A percentile compares a stretch with the other conserved stretches of the same genome.
These are phyloP conservation scores for Cremastobaeus sp. DNA, from an alignment of 2,888 invertebrate genomes.

Conservation along the genomic window DNA sequence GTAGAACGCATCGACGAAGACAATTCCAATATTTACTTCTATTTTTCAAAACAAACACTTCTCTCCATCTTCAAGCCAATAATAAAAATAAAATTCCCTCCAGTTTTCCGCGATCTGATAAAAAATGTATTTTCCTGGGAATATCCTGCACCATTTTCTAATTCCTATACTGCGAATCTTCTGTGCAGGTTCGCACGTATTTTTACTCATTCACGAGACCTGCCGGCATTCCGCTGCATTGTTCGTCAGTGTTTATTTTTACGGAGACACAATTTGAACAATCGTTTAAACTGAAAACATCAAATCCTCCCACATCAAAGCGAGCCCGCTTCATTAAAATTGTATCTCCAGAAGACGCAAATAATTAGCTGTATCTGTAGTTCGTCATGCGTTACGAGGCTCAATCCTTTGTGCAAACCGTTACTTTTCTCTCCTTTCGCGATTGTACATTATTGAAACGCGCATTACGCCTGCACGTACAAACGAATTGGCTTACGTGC, in stretches of 20 bases:
- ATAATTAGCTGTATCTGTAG: constrained; percentile 43
- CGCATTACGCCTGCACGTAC: constrained; percentile 26
- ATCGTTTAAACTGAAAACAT: constrained; percentile 36
- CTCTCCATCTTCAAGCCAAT: too few relatives aligned
- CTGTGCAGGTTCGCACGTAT: constrained; percentile 9
- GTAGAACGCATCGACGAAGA: too few relatives aligned
- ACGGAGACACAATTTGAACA: constrained; percentile 24
- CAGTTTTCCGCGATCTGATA: too few relatives aligned
- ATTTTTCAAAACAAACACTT: too few relatives aligned
- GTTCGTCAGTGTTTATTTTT: constrained; percentile 33
- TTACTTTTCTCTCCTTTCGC: constrained; percentile 48
- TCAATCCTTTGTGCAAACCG: constrained; percentile 39
- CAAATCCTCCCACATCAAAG: constrained; percentile 38
- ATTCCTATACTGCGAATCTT: constrained; percentile 4
- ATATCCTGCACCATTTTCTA: too few relatives aligned
- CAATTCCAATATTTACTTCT: too few relatives aligned
- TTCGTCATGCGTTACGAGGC: constrained; percentile 45
- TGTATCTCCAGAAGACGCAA: constrained; percentile 41
- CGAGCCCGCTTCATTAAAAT: constrained; percentile 43
- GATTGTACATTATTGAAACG: constrained; percentile 55
- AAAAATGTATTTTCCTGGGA: constrained; percentile 2
- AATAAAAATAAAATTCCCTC: too few relatives aligned
- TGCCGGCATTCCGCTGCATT: constrained; percentile 28
- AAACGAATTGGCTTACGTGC: constrained; percentile 42
- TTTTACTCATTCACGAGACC: constrained; percentile 29